Base-by-base conservation (phyloP, 2,888 invertebrate species). In the Synergus laeviventris region DNA sequence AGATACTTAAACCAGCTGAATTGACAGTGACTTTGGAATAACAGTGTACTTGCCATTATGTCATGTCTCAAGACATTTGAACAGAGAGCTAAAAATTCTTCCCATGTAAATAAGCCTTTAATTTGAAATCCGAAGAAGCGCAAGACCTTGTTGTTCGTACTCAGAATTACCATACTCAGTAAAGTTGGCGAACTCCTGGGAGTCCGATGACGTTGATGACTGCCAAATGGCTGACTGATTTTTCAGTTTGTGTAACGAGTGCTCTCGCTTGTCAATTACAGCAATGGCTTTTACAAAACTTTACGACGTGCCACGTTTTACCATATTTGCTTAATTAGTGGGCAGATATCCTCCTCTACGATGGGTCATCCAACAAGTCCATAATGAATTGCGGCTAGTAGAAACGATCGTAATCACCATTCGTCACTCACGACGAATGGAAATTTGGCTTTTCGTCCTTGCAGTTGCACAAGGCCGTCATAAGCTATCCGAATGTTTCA, bases 331-430 rank as follows among this genome's bases (percentile, higher is more conserved):
- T 70, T 70, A 70, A 70, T 70, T 70, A 70, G 49, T 70, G n/a
- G n/a, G n/a, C 31, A 31, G 42, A 21, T 59, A 59, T 59, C 21
- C 56, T 16, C 16, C n/a, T 70, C 16, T 49, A 16, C 24, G 24
- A 70, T 21, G 49, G 66, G 66, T 70, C 49, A 49, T 24, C 31
- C n/a, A 70, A 45, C 66, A 36, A 70, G 70, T 70, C 70, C 49
- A 49, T 70, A 70, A 70, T 70, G 49, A 70, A 54, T 70, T 70
- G 70, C 70, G 70, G 70, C 70, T 49, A 31, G 21, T 45, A 70
- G 49, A 79, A 82, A 81, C 81, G 81, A 84, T 86, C 74, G 80
- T 79, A 83, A 85, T 86, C 81, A 84, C 78, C 82, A 85, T 86
- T 83, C 83, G 79, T 83, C 83, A 82, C 76, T 70, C 74, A 81